A percentile compares a stretch with the other conserved stretches of the same genome.
Conservation (phyloP, 2,888 invertebrate genomes). For the Magallana nippona region DNA sequence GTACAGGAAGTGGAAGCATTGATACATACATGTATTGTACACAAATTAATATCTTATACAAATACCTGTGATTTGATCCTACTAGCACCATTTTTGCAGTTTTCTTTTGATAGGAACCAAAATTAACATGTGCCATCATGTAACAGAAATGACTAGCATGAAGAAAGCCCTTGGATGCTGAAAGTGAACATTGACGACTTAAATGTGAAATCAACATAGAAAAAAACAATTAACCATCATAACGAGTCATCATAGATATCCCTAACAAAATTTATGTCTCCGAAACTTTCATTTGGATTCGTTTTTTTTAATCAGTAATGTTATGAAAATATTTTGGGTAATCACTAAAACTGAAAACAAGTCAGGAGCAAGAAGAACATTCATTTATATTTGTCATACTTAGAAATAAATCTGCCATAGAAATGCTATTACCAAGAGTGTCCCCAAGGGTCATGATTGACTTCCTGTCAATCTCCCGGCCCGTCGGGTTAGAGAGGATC, state of each 20-base stretch:
- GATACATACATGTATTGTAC: too few relatives aligned
- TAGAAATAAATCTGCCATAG: too few relatives aligned
- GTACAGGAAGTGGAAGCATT: too few relatives aligned
- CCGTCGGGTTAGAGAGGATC: constrained; percentile 89
- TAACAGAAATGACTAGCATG: constrained; percentile 98
- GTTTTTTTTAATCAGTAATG: background rate
- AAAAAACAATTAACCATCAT: background rate
- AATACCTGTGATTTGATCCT: constrained; percentile 85
- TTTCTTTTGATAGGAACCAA: constrained; percentile 82
- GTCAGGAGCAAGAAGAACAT: too few relatives aligned
- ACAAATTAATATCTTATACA: constrained; percentile 10
- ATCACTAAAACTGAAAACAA: too few relatives aligned
- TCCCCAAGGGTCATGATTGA: constrained; percentile 85
- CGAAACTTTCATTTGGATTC: background rate
- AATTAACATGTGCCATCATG: constrained; percentile 89
- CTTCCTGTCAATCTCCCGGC: constrained; percentile 81
- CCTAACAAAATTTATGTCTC: background rate
- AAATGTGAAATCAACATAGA: background rate
- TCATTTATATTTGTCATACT: too few relatives aligned
- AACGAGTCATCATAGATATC: too few relatives aligned
- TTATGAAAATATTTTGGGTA: too few relatives aligned
- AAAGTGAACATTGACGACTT: constrained; percentile 49
- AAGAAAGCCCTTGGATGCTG: constrained; percentile 86
- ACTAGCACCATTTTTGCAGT: constrained; percentile 88
- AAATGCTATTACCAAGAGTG: constrained; percentile 79